Percentiles rank a stretch among this genome's conserved stretches.
Conservation (phyloP, 2,888 invertebrate genomes). For the Cephalotes varians region DNA sequence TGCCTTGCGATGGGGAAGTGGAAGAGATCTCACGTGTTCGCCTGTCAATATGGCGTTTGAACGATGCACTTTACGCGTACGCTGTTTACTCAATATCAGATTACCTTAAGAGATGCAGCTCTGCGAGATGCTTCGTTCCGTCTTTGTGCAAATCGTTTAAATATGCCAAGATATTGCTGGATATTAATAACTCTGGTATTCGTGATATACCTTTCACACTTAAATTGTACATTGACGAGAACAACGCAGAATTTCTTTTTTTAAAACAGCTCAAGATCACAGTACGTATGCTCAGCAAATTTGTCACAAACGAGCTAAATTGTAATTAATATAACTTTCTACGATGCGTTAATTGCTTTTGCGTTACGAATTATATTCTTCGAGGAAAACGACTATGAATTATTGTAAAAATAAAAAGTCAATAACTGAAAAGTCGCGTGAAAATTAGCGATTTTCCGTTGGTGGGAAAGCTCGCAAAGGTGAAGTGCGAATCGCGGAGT, state of each 20-base stretch:
- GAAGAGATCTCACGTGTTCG: slow-evolving; percentile 71
- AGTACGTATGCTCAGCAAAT: neutral
- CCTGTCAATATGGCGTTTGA: slow-evolving; percentile 72
- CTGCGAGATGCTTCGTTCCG: slow-evolving; percentile 27
- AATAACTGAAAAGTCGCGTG: slow-evolving; percentile 1
- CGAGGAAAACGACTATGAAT: neutral
- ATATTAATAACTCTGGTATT: neutral
- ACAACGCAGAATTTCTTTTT: neutral
- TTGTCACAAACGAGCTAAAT: neutral
- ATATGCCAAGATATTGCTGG: neutral
- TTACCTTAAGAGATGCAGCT: slow-evolving; percentile 53
- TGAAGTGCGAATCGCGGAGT: slow-evolving; percentile 78
- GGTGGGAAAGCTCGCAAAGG: slow-evolving; percentile 51
- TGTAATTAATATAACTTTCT: neutral
- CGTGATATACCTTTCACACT: neutral
- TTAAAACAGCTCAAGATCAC: neutral
- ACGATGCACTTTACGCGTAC: slow-evolving; percentile 69
- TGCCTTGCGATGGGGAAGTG: slow-evolving; percentile 57
- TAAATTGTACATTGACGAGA: neutral
- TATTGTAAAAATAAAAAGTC: neutral
- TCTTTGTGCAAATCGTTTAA: slow-evolving; percentile 27
- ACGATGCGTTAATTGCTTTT: neutral
- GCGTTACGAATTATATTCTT: neutral
- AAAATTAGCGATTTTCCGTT: slow-evolving; percentile 5
- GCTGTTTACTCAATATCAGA: slow-evolving; percentile 70